phyloP scores from a whole-genome alignment of 1,140 invertebrate genomes.

The Conus betulinus region DNA sequence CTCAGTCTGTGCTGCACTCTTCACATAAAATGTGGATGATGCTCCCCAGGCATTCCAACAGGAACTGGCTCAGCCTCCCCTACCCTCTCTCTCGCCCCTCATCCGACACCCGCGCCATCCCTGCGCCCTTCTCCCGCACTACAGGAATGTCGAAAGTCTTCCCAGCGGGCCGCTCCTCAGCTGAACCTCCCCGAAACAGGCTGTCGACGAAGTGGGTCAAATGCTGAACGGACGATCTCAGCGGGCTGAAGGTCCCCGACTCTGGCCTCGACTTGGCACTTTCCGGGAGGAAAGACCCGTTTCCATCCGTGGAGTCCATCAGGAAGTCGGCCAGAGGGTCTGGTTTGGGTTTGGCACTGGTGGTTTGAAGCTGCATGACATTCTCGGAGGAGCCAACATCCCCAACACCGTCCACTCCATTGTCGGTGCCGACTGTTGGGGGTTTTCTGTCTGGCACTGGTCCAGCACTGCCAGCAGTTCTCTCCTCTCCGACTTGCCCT shows the following conservation, averaged over 20 bases:
- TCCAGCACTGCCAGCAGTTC: not conserved
- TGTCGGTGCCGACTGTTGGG: not conserved
- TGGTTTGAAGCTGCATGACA: not conserved
- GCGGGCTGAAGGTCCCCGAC: constrained; percentile 36
- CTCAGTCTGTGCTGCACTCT: constrained; percentile 88
- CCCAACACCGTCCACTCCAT: no score
- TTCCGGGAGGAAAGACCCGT: not conserved
- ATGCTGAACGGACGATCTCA: constrained; percentile 41
- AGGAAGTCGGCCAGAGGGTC: not conserved
- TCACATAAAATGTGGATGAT: constrained; percentile 35
- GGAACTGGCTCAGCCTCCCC: not conserved
- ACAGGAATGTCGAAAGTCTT: not conserved
- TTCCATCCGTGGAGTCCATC: not conserved
- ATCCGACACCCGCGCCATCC: not conserved
- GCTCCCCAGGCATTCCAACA: not conserved
- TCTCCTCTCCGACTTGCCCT: not conserved
- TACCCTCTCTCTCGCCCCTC: not conserved
- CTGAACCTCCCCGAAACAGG: constrained; percentile 21
- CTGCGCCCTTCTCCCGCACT: not conserved
- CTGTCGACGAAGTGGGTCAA: constrained; percentile 40
- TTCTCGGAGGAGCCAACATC: no score
- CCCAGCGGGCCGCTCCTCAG: not conserved
- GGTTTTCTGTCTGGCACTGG: not conserved
- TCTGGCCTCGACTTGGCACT: not conserved
- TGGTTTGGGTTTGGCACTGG: not conserved